A percentile compares a stretch with the other conserved stretches of the same genome.
phyloP scores from a whole-genome alignment of 2,113 vertebrate genomes.

The Rattus norvegicus region GRCr8 NC_086023.1:167486501-167487000 shows the following conservation, averaged over 20 bases:
- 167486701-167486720: too few species aligned
- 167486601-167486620: background rate
- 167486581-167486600: fast-evolving
- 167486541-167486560: too few species aligned
- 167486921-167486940: background rate
- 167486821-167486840: background rate
- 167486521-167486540: background rate
- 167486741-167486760: too few species aligned
- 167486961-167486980: fast-evolving
- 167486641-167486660: background rate
- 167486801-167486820: background rate
- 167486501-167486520: too few species aligned
- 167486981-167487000: too few species aligned
- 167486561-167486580: background rate
- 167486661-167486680: background rate
- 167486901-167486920: background rate
- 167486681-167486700: too few species aligned
- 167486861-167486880: background rate
- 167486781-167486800: background rate
- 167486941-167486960: background rate
- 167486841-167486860: fast-evolving
- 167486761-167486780: background rate
- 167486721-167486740: too few species aligned
- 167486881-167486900: background rate
- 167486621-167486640: background rate